A percentile compares a stretch with the other conserved stretches of the same genome.
Conservation (phyloP, 2,113 vertebrate species). For the Bombycilla garrulus region DNA sequence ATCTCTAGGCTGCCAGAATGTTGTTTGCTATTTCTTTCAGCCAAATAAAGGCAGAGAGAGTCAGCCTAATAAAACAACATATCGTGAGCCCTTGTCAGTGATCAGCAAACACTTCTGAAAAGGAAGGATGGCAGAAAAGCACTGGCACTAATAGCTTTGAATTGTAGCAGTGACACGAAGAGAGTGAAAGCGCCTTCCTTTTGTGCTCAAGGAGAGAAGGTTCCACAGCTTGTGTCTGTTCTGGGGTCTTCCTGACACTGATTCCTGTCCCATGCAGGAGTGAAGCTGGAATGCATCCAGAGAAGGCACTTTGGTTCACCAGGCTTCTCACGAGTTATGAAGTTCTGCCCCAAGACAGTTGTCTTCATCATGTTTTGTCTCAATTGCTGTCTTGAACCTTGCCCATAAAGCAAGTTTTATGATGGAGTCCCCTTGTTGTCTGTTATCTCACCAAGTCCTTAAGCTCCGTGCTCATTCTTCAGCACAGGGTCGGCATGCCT, state of each 20-base stretch:
- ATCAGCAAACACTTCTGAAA: background rate
- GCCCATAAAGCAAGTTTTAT: background rate
- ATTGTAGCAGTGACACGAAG: background rate
- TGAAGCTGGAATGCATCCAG: background rate
- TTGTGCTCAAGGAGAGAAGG: background rate
- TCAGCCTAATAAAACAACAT: background rate
- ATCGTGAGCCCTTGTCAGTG: background rate
- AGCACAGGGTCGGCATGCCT: background rate
- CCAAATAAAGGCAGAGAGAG: background rate
- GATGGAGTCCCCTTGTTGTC: background rate
- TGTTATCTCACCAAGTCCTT: background rate
- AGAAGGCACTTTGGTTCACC: background rate
- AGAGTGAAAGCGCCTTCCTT: background rate
- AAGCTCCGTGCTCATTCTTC: background rate
- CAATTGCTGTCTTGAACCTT: background rate
- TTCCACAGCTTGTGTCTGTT: background rate
- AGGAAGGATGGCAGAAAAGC: background rate
- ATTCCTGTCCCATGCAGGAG: background rate
- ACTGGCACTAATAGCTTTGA: background rate
- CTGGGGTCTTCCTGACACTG: background rate
- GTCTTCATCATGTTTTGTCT: background rate
- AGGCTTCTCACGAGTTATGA: rapidly evolving
- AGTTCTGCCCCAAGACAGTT: background rate
- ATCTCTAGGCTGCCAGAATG: background rate
- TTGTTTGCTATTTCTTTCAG: background rate